Percentiles rank a stretch among this genome's conserved stretches.
phyloP scores from a whole-genome alignment of 1,140 invertebrate genomes.

The Leptinotarsa texana region DNA sequence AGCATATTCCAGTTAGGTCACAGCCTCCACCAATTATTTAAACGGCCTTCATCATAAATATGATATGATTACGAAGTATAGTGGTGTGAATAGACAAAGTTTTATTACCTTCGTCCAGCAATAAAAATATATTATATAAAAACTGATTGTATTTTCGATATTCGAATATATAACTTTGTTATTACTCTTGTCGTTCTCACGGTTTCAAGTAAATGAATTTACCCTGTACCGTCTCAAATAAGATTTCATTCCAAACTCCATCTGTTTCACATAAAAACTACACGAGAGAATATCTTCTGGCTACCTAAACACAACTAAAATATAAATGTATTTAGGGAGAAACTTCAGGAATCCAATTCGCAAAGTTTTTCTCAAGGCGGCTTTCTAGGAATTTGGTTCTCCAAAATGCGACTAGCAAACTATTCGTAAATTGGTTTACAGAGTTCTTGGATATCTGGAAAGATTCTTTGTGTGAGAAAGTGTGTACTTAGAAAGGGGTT shows the following conservation, averaged over 20 bases:
- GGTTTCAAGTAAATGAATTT: no score
- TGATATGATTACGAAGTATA: no score
- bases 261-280: constrained; percentile 25
- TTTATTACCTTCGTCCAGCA: no score
- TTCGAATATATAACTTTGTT: no score
- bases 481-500: neutral
- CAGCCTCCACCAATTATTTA: no score
- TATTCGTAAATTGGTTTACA: constrained; percentile 43
- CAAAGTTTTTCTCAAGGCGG: constrained; percentile 45
- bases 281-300: constrained; percentile 26
- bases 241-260: neutral
- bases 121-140: no score
- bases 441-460: constrained; percentile 30
- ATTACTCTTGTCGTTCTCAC: no score
- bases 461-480: neutral
- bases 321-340: constrained; percentile 44
- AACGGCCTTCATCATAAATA: no score
- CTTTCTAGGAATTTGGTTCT: constrained; percentile 35
- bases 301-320: constrained; percentile 26
- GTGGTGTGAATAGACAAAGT: no score
- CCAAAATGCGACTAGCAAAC: constrained; percentile 40
- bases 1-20: no score
- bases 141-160: no score
- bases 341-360: constrained; percentile 45
- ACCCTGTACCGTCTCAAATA: no score